Conservation (phyloP, 2,113 vertebrate genomes). For the Rallus limicola region DNA sequence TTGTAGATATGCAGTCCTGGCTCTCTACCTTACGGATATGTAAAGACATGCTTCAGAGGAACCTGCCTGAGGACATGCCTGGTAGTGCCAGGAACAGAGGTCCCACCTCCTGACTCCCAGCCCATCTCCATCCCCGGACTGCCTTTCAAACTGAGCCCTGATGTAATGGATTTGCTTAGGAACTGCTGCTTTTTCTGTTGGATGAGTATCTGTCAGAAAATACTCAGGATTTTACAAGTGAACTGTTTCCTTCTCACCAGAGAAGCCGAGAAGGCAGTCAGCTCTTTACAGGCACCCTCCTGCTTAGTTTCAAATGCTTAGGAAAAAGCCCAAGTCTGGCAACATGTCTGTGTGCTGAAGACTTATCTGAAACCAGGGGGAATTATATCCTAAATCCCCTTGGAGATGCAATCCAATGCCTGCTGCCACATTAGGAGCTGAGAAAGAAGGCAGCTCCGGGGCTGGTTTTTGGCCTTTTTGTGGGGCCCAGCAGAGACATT, state of each 20-base stretch:
- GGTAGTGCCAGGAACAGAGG: background rate
- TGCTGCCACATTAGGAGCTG: background rate
- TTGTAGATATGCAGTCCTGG: background rate
- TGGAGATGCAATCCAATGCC: background rate
- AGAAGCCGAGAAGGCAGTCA: background rate
- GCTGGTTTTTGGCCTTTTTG: background rate
- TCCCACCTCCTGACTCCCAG: background rate
- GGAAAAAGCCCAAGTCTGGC: background rate
- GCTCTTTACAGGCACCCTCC: background rate
- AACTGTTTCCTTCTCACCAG: background rate
- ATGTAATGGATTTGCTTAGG: background rate
- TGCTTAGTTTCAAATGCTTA: background rate
- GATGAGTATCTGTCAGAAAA: background rate
- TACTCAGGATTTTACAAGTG: background rate
- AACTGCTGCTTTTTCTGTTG: background rate
- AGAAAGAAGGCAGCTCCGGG: background rate
- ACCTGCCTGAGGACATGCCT: background rate
- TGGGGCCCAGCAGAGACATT: background rate
- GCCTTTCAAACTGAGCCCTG: background rate
- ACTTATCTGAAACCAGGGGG: constrained; percentile 29
- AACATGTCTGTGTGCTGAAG: background rate
- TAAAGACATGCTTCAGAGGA: background rate
- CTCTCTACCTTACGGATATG: background rate
- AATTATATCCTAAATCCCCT: constrained; percentile 22
- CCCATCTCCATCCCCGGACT: background rate